Evolutionary conservation across 2,888 invertebrate species (phyloP).

Genomic region (Aphodius granarius): DNA sequence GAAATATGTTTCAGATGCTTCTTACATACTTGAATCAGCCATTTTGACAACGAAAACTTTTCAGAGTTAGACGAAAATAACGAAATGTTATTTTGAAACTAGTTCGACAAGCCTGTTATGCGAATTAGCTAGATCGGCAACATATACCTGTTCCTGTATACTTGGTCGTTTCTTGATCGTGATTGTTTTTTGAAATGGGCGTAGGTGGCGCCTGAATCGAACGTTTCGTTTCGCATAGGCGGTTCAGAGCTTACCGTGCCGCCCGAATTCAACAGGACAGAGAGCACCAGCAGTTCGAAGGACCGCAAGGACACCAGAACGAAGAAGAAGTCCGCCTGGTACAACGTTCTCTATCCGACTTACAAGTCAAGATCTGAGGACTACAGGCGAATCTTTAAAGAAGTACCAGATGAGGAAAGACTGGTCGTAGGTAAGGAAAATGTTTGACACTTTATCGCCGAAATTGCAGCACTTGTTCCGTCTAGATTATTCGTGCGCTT

Average conservation of each 20-base stretch:
- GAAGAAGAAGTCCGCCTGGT: constrained; percentile 83
- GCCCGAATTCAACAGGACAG: constrained; percentile 41
- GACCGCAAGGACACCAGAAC: constrained; percentile 55
- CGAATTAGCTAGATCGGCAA: too few species aligned
- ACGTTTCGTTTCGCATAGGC: constrained; percentile 10
- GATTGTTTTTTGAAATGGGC: neutral
- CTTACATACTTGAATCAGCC: too few species aligned
- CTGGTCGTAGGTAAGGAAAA: constrained; percentile 78
- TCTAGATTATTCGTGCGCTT: constrained; percentile 95
- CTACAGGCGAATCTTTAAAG: constrained; percentile 90
- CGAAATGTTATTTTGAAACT: too few species aligned
- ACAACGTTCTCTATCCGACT: constrained; percentile 83
- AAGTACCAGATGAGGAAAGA: constrained; percentile 86
- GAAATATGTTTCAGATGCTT: too few species aligned
- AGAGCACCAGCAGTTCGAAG: constrained; percentile 41
- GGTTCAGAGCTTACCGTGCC: constrained; percentile 22
- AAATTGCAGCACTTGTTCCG: constrained; percentile 28
- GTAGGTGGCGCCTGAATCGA: constrained; percentile 20
- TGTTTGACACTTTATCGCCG: neutral
- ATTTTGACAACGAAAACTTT: too few species aligned
- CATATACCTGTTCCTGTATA: too few species aligned
- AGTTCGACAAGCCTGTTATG: too few species aligned
- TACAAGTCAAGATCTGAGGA: constrained; percentile 93
- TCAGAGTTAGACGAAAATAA: too few species aligned
- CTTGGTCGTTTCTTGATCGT: too few species aligned